Conservation (phyloP, 2,113 vertebrate genomes). For the Corydoras maculifer region DNA sequence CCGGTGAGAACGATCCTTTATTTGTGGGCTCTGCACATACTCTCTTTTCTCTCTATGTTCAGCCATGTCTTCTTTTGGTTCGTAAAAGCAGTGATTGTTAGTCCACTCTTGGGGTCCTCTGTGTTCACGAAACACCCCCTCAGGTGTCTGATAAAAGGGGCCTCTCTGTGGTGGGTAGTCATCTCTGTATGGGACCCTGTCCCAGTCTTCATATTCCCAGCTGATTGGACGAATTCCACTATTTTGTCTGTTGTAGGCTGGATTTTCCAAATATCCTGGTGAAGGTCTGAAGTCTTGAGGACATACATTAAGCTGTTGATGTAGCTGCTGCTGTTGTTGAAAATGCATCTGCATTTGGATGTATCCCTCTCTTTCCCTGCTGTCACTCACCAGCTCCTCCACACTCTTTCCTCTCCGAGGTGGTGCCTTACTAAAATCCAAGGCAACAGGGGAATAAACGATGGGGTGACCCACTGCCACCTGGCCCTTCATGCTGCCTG, state of each 20-base stretch:
- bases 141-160: too few relatives aligned
- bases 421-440: conserved; percentile 49
- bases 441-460: conserved; percentile 52
- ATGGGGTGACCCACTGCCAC: conserved; percentile 56
- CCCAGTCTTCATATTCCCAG: conserved; percentile 56
- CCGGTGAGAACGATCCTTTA: conserved; percentile 44
- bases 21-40: conserved; percentile 36
- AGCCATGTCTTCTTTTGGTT: too few relatives aligned
- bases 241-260: conserved; percentile 46
- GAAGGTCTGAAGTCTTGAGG: conserved; percentile 41
- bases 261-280: conserved; percentile 51
- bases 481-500: conserved; percentile 58
- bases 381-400: conserved; percentile 63
- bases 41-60: conserved; percentile 35
- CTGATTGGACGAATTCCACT: conserved; percentile 42
- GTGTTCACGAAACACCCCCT: too few relatives aligned
- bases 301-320: conserved; percentile 44
- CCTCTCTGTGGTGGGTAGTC: too few relatives aligned
- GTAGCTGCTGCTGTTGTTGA: conserved; percentile 55
- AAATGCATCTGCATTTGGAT: conserved; percentile 53
- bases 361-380: conserved; percentile 67
- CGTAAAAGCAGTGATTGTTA: too few relatives aligned
- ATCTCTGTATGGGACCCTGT: conserved; percentile 32
- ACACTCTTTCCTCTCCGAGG: conserved; percentile 61
- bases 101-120: too few relatives aligned